A percentile compares a stretch with the other conserved stretches of the same genome.
Conservation (phyloP, 2,888 invertebrate species). For the Morpho helenor region DNA sequence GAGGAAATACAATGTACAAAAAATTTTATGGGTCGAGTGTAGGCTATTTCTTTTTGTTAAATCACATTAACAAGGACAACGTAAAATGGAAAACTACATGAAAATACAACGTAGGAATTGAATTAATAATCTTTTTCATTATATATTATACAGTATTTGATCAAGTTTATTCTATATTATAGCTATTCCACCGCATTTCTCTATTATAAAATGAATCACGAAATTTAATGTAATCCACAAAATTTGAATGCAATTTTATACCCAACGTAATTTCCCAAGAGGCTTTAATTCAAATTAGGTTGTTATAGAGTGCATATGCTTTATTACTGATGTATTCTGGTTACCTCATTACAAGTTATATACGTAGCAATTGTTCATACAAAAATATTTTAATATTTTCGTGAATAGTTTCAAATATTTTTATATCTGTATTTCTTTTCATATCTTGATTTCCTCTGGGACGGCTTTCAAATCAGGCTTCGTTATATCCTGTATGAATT, state of each 20-base stretch:
- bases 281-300: conserved; percentile 22
- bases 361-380: too few relatives aligned
- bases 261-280: conserved; percentile 22
- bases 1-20: too few relatives aligned
- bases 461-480: conserved; percentile 7
- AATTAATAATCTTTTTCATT: too few relatives aligned
- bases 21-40: too few relatives aligned
- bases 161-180: too few relatives aligned
- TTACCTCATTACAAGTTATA: neutral
- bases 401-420: conserved; percentile 9
- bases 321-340: conserved; percentile 8
- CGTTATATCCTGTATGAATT: conserved; percentile 9
- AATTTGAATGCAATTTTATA: conserved; percentile 18
- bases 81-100: too few relatives aligned
- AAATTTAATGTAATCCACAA: conserved; percentile 7
- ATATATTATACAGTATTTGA: too few relatives aligned
- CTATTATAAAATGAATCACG: conserved; percentile 9
- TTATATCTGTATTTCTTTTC: conserved; percentile 1
- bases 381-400: conserved; percentile 10
- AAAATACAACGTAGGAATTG: too few relatives aligned
- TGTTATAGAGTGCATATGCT: conserved; percentile 9
- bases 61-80: too few relatives aligned
- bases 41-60: too few relatives aligned
- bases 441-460: conserved; percentile 21
- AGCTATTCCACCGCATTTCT: neutral